A percentile compares a stretch with the other conserved stretches of the same genome.
phyloP scores from a whole-genome alignment of 2,888 invertebrate genomes.

The Andrena praecox region DNA sequence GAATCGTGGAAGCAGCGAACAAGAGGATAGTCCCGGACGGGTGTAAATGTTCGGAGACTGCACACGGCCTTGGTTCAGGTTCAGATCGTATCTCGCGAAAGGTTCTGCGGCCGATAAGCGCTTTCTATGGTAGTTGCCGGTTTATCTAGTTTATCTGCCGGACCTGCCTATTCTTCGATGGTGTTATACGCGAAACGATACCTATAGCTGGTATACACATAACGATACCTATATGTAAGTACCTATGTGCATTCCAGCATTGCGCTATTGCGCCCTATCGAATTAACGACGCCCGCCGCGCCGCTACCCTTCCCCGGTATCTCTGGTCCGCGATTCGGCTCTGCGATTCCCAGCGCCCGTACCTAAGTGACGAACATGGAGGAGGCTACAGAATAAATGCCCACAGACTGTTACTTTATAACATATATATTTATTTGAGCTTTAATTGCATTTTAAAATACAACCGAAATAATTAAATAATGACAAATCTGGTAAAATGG shows the following conservation, averaged over 20 bases:
- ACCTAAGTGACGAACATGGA: background rate
- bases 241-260: constrained; percentile 34
- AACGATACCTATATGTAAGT: background rate
- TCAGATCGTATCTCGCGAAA: constrained; percentile 62
- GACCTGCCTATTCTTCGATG: constrained; percentile 57
- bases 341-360: background rate
- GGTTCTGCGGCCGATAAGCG: constrained; percentile 64
- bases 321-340: no score
- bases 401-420: constrained; percentile 87
- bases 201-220: constrained; percentile 44
- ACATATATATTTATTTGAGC: constrained; percentile 95
- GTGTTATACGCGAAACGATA: constrained; percentile 47
- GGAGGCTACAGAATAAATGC: background rate
- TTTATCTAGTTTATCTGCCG: constrained; percentile 65
- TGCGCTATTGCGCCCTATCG: constrained; percentile 56
- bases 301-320: background rate
- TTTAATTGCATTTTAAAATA: constrained; percentile 94
- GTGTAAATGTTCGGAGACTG: constrained; percentile 8
- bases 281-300: constrained; percentile 49
- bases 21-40: background rate
- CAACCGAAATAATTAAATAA: constrained; percentile 93
- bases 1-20: background rate
- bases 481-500: constrained; percentile 92
- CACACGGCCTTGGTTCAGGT: constrained; percentile 50
- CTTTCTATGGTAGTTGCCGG: constrained; percentile 57